A percentile compares a stretch with the other conserved stretches of the same genome.
Conservation (phyloP, 2,888 invertebrate species). For the Parnassius smintheus region DNA sequence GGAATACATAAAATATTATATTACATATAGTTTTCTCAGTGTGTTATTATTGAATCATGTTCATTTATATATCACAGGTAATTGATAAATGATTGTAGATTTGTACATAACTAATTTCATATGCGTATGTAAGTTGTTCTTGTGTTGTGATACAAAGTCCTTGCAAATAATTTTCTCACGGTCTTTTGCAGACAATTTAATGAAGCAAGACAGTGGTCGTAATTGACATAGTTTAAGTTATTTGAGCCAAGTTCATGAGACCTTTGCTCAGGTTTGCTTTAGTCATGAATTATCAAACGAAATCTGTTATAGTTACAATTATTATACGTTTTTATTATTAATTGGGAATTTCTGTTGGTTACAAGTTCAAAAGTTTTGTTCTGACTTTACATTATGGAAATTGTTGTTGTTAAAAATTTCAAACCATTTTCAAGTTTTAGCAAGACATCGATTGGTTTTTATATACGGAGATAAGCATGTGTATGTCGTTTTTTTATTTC, state of each 20-base stretch:
- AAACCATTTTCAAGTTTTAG: too few relatives aligned
- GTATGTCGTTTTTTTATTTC: too few relatives aligned
- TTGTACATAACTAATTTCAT: conserved; percentile 1
- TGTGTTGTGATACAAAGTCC: conserved; percentile 15
- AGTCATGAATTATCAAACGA: conserved; percentile 24
- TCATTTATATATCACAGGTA: conserved; percentile 1
- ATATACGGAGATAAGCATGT: too few relatives aligned
- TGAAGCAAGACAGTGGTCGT: conserved; percentile 28
- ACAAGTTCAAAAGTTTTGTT: background rate
- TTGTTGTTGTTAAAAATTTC: too few relatives aligned
- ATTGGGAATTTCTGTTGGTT: background rate
- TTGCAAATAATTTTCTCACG: conserved; percentile 27
- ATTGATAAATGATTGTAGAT: conserved; percentile 5
- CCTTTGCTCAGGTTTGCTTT: conserved; percentile 22
- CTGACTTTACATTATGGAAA: background rate
- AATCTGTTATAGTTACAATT: conserved; percentile 10
- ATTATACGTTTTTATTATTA: background rate
- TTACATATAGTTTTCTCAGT: conserved; percentile 6
- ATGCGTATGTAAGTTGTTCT: conserved; percentile 12
- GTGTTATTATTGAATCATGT: conserved; percentile 4
- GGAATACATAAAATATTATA: too few relatives aligned
- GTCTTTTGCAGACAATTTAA: conserved; percentile 26
- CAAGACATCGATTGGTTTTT: too few relatives aligned
- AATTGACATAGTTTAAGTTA: conserved; percentile 28
- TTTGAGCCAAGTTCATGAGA: conserved; percentile 29